These are phyloP conservation scores for Mesitornis unicolor DNA, from an alignment of 2,113 vertebrate genomes.

Conservation along the genomic window DNA sequence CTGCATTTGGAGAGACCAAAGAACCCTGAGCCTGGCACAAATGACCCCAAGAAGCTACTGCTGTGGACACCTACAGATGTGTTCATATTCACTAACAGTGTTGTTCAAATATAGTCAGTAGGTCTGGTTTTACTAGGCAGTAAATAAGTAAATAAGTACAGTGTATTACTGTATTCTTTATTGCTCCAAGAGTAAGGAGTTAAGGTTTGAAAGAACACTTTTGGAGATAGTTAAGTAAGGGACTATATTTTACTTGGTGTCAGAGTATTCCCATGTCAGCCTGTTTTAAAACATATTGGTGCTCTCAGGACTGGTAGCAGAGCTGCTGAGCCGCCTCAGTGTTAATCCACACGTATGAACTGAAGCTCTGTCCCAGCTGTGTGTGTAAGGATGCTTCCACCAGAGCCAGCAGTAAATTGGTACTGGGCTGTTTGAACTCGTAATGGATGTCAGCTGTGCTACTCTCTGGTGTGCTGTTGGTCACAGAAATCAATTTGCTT, in stretches of 20 bases:
- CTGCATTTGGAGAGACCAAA: background rate
- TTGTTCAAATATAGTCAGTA: background rate
- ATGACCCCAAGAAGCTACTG: background rate
- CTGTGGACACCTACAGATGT: background rate
- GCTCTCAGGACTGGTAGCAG: background rate
- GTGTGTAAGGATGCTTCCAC: background rate
- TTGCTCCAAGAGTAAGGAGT: background rate
- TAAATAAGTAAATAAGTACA: too few species aligned
- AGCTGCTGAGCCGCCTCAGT: background rate
- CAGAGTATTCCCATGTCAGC: background rate
- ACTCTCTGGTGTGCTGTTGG: background rate
- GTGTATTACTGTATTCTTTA: too few species aligned
- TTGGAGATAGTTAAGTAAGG: background rate
- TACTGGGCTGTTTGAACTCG: background rate
- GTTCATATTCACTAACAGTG: background rate
- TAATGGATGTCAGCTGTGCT: background rate
- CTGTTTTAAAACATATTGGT: background rate
- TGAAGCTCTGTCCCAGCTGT: background rate
- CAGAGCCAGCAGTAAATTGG: background rate
- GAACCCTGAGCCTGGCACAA: background rate
- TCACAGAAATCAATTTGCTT: background rate
- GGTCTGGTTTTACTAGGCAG: background rate
- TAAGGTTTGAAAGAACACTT: background rate
- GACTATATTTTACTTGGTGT: background rate
- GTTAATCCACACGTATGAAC: background rate